Evolutionary conservation across 2,797 vertebrate species (phyloP), one percentile per base, ranked within the genome.

Genomic region (Agapornis canus): DNA sequence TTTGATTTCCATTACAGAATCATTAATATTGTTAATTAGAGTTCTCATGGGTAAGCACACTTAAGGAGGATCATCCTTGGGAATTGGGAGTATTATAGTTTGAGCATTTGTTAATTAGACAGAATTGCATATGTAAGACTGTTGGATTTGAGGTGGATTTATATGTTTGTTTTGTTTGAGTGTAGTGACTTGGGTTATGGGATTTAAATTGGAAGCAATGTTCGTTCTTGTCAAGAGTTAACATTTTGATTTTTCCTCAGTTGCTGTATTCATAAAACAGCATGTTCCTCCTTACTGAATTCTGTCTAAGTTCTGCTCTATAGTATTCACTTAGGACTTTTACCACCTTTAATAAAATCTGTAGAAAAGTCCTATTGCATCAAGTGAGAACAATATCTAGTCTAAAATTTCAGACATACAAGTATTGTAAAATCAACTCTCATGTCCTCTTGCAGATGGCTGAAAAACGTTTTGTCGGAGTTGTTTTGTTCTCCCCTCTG

Each of bases 11-110:
- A 84, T 69, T 91, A 93, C 51, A 77, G 82, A 97, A 86, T 97
- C 91, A 90, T 93, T 97, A 97, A 95, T 97, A 93, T 71, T 94
- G 91, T 95, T 97, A 97, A 97, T 94, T 91, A 97, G 90, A 91
- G 75, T 92, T 97, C 93, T 95, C 70, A 64, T 76, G 91, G 95
- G 94, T 97, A 97, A 97, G 77, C 89, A 94, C 68, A 64, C 87
- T 97, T 94, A 95, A 97, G 93, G 92, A 97, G 82, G 96, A 96
- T 97, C 94, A 96, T 97, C 91, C 90, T 59, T 93, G 91, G 89
- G 96, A 97, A 97, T 84, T 97, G 89, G 77, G 60, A 94, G 95
- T 92, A 91, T 96, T 97, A 97, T 60, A 90, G 85, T 95, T 35
- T 86, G 79, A 95, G 77, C 22, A 72, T 70, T 76, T 92, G 88